Conservation (phyloP, 2,797 vertebrate species). For the Lagorchestes hirsutus region DNA sequence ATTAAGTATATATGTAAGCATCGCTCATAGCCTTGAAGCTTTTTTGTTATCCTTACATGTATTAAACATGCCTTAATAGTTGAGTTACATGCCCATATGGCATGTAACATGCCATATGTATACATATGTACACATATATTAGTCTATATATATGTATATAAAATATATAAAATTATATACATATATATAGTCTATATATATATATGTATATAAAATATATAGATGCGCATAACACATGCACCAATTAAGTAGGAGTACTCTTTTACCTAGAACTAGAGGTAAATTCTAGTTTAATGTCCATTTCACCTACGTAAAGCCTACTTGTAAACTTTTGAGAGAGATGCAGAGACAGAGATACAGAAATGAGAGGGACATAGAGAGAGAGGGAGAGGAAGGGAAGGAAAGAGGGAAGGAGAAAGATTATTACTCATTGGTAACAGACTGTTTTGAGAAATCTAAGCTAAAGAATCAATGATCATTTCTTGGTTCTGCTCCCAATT, state of each 20-base stretch:
- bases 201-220: not conserved
- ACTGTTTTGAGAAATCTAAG: not conserved
- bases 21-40: not conserved
- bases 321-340: not conserved
- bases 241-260: not conserved
- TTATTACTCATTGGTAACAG: not conserved
- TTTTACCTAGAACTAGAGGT: not conserved
- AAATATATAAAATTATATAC: too few species aligned
- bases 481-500: not conserved
- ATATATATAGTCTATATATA: too few species aligned
- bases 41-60: not conserved
- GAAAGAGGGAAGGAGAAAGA: not conserved
- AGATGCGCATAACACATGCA: not conserved
- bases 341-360: not conserved
- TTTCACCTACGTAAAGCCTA: not conserved
- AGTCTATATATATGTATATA: not conserved
- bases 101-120: not conserved
- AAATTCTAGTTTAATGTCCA: not conserved
- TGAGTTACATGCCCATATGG: not conserved
- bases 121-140: not conserved
- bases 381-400: not conserved
- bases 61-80: not conserved
- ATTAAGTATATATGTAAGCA: not conserved
- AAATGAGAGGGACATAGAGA: not conserved
- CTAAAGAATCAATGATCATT: not conserved